Base-by-base conservation (phyloP, 2,113 vertebrate genomes). In the Mastomys coucha region DNA sequence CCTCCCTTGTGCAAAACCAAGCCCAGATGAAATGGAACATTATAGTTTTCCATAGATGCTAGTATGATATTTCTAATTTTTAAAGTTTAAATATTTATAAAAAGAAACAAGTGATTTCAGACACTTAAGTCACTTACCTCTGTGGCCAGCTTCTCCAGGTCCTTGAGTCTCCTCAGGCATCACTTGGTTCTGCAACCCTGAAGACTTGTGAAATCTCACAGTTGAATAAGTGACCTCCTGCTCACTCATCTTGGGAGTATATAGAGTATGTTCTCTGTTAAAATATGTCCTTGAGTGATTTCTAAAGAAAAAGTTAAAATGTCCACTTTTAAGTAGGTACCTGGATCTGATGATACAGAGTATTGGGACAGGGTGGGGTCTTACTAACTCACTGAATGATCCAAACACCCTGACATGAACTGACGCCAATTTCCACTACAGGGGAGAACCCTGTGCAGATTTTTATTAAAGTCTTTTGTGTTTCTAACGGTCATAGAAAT, bases 221-320 rank as follows among this genome's bases (percentile, higher is more conserved):
- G 60, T 26, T 28, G 87, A 36, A 14, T 97, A 97, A 94, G 39
- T 84, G 63, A 91, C 75, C 58, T 96, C 91, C 6, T 95, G 22
- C 6, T 94, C 0, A 5, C 72, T 96, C 97, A 97, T 98, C 33
- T 78, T 89, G 73, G n/a, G 7, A 91, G 12, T 60, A 72, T 75
- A 36, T 89, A 1, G 78, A 96, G n/a, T 9, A 12, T 12, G 0
- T 36, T 91, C 95, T 31, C 24, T 39, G 60, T 82, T 92, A 42
- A 69, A 69, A 69, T 2, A n/a, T 69, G 36, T 1, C 12, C 53
- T 56, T 8, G 51, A 42, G 36, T 45, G 4, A 72, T n/a, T 92
- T 82, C 76, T 88, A 26, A 49, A 78, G 53, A 89, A 92, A 95
- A 94, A 76, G 65, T 36, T 89, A 89, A 92, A 73, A 86, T 56